Evolutionary conservation across 2,797 vertebrate species (phyloP), one percentile per base, ranked within the genome.

Genomic region (Poeciliopsis infans): DNA sequence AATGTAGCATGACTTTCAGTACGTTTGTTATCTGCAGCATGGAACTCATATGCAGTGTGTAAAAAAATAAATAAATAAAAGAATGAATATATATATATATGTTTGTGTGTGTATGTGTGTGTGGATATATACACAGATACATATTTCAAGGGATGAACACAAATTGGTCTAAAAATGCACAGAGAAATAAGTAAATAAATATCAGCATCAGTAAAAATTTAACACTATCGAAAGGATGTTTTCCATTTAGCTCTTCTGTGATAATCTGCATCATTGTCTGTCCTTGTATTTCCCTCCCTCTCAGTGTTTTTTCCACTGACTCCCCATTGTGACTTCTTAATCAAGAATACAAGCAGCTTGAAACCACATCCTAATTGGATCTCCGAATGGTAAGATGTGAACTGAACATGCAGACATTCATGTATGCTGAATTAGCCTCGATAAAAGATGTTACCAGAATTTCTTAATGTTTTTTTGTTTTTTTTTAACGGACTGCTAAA

Each of bases 311-410:
- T 71, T 72, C 59, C 20, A 66, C 72, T 28, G 80, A 75, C 74
- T 79, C 86, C 85, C 87, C 12, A 20, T 75, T 74, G 80, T 76
- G 86, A 77, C 78, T 43, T 46, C 79, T 83, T 85, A 80, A 83
- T 88, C 77, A 79, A 83, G 51, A 88, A 87, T 88, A 91, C 80
- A 87, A 83, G 85, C 79, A 43, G 69, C 80, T 76, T 85, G 18
- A 79, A 79, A 76, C 41, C 76, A 33, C 71, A 83, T 86, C 71
- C 73, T 88, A 89, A 92, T 91, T 86, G 75, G 77, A 89, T 76
- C 51, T 36, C 47, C 59, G 23, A 61, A 80, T 72, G 74, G 87
- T 85, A 80, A 86, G 76, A 80, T 59, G 73, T 82, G 73, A 77
- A 85, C 78, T 77, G 79, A 87, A 80, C 76, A 84, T 79, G 51